A percentile compares a stretch with the other conserved stretches of the same genome.
Conservation (phyloP, 2,888 invertebrate genomes). For the Chymomyza procnemis region DNA sequence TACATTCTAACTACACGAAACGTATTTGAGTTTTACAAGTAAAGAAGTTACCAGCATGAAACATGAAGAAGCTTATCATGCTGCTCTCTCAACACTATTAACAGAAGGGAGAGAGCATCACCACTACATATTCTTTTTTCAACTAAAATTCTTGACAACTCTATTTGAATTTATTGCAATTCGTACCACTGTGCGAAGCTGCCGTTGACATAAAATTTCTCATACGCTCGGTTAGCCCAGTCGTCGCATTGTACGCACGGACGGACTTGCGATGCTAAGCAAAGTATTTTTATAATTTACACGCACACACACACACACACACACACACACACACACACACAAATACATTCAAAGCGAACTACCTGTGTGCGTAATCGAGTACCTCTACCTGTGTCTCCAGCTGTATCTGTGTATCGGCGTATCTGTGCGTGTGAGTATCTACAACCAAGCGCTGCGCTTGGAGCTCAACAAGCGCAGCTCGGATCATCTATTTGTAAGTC, state of each 20-base stretch:
- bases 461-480: constrained; percentile 25
- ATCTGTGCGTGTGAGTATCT: constrained; percentile 35
- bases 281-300: constrained; percentile 46
- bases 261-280: constrained; percentile 21
- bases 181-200: background rate
- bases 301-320: constrained; percentile 21
- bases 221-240: constrained; percentile 69
- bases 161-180: background rate
- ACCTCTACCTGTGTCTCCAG: constrained; percentile 21
- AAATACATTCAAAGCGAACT: background rate
- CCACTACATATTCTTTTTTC: background rate
- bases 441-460: constrained; percentile 8
- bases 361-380: background rate
- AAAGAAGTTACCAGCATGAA: no score
- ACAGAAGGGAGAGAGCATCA: no score
- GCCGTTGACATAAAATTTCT: constrained; percentile 58
- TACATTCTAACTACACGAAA: no score
- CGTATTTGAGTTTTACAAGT: no score
- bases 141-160: background rate
- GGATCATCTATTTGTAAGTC: constrained; percentile 58
- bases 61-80: no score
- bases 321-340: constrained; percentile 24
- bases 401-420: constrained; percentile 21
- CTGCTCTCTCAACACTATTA: no score
- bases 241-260: constrained; percentile 38